Evolutionary conservation across 2,888 invertebrate species (phyloP).

Genomic region (Tanypteryx hageni): DNA sequence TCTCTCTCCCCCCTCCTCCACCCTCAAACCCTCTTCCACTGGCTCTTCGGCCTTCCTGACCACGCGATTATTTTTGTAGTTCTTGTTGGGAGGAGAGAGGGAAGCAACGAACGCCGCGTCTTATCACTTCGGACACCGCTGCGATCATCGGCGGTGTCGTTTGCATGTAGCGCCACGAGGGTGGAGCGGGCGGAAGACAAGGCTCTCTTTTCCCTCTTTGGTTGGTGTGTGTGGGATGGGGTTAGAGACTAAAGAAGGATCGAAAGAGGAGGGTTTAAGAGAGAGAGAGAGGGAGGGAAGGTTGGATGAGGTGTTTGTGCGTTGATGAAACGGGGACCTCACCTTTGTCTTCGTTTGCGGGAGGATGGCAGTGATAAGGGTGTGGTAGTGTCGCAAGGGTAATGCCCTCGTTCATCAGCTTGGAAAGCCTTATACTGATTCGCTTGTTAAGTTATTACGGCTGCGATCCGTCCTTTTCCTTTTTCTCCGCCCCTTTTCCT

Average conservation of each 20-base stretch:
- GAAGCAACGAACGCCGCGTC: background rate
- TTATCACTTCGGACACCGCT: conserved; percentile 41
- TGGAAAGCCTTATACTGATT: conserved; percentile 29
- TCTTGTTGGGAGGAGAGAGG: background rate
- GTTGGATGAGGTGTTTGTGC: background rate
- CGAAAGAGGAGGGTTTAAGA: background rate
- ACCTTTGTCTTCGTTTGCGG: conserved; percentile 37
- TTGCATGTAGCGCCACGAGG: conserved; percentile 1
- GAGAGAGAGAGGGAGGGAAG: background rate
- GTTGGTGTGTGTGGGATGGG: background rate
- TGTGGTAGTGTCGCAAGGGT: conserved; percentile 29
- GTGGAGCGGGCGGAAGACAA: background rate
- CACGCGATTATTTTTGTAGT: conserved; percentile 55
- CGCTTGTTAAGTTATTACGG: conserved; percentile 56
- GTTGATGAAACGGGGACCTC: background rate
- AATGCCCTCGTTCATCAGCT: conserved; percentile 49
- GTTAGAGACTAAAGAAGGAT: background rate
- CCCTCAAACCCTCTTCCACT: background rate
- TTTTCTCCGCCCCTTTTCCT: background rate
- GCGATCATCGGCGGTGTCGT: conserved; percentile 38
- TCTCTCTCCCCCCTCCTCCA: background rate
- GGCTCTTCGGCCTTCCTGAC: background rate
- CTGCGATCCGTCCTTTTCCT: background rate
- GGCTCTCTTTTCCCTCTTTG: background rate
- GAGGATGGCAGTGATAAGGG: conserved; percentile 31